These are phyloP conservation scores for Tricholaema leucomelas DNA, from an alignment of 2,113 vertebrate species.

Conservation along the genomic window DNA sequence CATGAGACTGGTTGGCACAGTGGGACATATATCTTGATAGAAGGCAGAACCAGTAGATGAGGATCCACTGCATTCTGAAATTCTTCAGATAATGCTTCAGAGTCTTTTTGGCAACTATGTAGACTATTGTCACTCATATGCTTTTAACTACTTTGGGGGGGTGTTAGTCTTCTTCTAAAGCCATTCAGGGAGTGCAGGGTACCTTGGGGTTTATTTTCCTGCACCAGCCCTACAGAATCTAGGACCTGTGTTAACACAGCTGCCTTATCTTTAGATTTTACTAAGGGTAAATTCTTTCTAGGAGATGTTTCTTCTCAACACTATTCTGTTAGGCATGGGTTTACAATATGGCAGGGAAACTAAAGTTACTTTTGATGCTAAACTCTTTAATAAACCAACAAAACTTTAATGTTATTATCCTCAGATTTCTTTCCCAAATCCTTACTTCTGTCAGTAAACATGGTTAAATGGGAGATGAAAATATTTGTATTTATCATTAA, in stretches of 20 bases:
- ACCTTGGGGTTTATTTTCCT: background rate
- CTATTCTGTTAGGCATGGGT: background rate
- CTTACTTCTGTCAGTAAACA: background rate
- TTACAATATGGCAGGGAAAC: background rate
- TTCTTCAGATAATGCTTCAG: background rate
- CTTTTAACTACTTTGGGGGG: background rate
- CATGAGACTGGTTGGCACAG: background rate
- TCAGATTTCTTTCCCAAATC: background rate
- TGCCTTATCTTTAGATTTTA: background rate
- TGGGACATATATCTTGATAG: background rate
- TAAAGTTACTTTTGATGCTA: background rate
- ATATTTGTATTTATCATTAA: slow-evolving; percentile 16
- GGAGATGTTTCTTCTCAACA: background rate
- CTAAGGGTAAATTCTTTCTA: background rate
- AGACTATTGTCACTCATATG: background rate
- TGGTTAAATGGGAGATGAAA: background rate
- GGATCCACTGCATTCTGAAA: background rate
- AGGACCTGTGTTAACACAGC: background rate
- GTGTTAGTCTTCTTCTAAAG: background rate
- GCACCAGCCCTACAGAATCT: background rate
- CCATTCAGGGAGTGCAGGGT: background rate
- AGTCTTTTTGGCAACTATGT: background rate
- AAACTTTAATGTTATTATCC: background rate
- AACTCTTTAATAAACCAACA: background rate
- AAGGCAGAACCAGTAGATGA: background rate